A percentile compares a stretch with the other conserved stretches of the same genome.
These are phyloP conservation scores for Sarcophaga bullata DNA, from an alignment of 1,140 invertebrate species.

Conservation along the genomic window DNA sequence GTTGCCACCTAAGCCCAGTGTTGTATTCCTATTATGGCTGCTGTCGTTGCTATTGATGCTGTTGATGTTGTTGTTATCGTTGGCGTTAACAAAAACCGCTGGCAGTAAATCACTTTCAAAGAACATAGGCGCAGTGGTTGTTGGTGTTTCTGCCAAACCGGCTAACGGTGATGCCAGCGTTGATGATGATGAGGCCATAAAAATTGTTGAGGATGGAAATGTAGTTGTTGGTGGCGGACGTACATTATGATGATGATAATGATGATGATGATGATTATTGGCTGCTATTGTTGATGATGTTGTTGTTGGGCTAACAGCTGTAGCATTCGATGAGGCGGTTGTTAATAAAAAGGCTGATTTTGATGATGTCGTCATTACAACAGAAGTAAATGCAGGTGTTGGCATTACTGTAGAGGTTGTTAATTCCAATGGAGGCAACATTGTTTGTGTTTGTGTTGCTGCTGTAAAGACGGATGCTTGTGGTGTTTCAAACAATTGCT, in stretches of 20 bases:
- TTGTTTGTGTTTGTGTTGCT: not conserved
- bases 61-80: not conserved
- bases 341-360: not conserved
- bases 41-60: not conserved
- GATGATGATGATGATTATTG: not conserved
- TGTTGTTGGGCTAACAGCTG: not conserved
- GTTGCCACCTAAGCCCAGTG: not conserved
- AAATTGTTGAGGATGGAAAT: not conserved
- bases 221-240: not conserved
- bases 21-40: not conserved
- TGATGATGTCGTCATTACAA: not conserved
- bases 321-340: not conserved
- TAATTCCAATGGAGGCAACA: not conserved
- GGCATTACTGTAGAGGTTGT: too few species aligned
- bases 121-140: constrained; percentile 1
- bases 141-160: not conserved
- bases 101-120: constrained; percentile 31
- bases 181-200: not conserved
- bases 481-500: not conserved
- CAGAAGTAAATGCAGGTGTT: not conserved
- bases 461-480: too few species aligned
- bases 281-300: constrained; percentile 2
- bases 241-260: not conserved
- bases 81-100: not conserved
- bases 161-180: too few species aligned